Conservation (phyloP, 2,888 invertebrate species). For the Pilophorus perplexus region DNA sequence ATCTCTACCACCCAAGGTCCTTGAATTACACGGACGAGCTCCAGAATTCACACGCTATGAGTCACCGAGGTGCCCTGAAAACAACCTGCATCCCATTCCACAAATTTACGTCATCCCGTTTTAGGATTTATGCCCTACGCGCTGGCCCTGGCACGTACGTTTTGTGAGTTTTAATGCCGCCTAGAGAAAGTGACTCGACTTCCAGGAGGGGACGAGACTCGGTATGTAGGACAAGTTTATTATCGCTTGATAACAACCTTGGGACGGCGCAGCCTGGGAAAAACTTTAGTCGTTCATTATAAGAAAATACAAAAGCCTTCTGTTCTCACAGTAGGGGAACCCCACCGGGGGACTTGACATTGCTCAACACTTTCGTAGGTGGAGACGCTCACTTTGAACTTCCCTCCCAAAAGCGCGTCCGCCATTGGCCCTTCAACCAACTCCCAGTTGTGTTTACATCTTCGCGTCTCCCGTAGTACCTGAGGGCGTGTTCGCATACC, state of each 20-base stretch:
- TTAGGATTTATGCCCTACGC: too few relatives aligned
- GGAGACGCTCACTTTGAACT: background rate
- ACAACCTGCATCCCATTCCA: too few relatives aligned
- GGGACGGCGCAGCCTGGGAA: slow-evolving; percentile 5
- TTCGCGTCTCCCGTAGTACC: slow-evolving; percentile 4
- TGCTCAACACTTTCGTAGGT: background rate
- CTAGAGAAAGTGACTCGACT: slow-evolving; percentile 13
- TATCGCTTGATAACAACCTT: slow-evolving; percentile 25
- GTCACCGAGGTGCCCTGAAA: too few relatives aligned
- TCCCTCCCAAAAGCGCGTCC: background rate
- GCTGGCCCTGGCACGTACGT: too few relatives aligned
- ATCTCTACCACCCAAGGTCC: too few relatives aligned
- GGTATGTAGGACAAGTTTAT: slow-evolving; percentile 26
- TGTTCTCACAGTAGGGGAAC: slow-evolving; percentile 15
- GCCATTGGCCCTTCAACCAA: background rate
- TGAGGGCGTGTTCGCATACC: slow-evolving; percentile 14
- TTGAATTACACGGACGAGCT: too few relatives aligned
- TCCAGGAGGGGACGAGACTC: background rate
- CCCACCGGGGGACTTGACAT: background rate
- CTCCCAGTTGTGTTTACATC: slow-evolving; percentile 9
- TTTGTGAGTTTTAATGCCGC: too few relatives aligned
- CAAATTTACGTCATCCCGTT: too few relatives aligned
- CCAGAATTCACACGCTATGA: too few relatives aligned
- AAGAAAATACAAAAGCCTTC: background rate
- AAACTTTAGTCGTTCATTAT: background rate